phyloP scores from a whole-genome alignment of 2,797 vertebrate genomes.

The Melanotaenia pygmaea region DNA sequence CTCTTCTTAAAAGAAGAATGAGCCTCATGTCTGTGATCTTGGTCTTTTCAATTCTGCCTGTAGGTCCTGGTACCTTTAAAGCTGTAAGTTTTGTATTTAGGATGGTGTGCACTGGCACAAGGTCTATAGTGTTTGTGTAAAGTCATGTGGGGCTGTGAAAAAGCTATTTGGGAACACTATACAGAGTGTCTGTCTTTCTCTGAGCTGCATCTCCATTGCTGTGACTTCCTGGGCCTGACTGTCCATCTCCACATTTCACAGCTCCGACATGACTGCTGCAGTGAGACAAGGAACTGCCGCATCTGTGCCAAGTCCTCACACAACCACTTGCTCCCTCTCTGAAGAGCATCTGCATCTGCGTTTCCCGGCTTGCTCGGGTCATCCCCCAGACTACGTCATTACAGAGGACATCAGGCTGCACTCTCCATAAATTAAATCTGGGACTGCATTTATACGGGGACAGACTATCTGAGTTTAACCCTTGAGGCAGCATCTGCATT shows the following conservation, averaged over 20 bases:
- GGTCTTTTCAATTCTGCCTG: slow-evolving; percentile 28
- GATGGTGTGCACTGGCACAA: slow-evolving; percentile 22
- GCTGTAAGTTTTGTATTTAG: slow-evolving; percentile 37
- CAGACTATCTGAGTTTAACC: slow-evolving; percentile 53
- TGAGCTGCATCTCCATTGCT: slow-evolving; percentile 66
- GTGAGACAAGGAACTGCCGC: slow-evolving; percentile 64
- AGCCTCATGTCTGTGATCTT: slow-evolving; percentile 26
- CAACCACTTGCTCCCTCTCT: slow-evolving; percentile 68
- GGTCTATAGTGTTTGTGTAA: slow-evolving; percentile 31
- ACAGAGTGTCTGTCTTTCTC: slow-evolving; percentile 55
- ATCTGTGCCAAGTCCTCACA: slow-evolving; percentile 71
- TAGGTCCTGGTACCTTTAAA: slow-evolving; percentile 36
- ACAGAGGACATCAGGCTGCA: slow-evolving; percentile 77
- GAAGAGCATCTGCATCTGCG: slow-evolving; percentile 71
- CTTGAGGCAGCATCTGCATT: slow-evolving; percentile 31
- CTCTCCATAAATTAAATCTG: slow-evolving; percentile 79
- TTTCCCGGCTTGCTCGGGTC: slow-evolving; percentile 66
- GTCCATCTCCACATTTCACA: slow-evolving; percentile 67
- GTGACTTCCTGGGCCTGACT: slow-evolving; percentile 59
- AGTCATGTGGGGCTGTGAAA: slow-evolving; percentile 52
- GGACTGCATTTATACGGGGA: slow-evolving; percentile 63
- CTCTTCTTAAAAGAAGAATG: slow-evolving; percentile 19
- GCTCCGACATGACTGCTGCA: slow-evolving; percentile 70
- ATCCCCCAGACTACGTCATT: slow-evolving; percentile 78
- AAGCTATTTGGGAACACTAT: slow-evolving; percentile 39